These are phyloP conservation scores for Perca fluviatilis DNA, from an alignment of 2,113 vertebrate species.

Conservation along the genomic window DNA sequence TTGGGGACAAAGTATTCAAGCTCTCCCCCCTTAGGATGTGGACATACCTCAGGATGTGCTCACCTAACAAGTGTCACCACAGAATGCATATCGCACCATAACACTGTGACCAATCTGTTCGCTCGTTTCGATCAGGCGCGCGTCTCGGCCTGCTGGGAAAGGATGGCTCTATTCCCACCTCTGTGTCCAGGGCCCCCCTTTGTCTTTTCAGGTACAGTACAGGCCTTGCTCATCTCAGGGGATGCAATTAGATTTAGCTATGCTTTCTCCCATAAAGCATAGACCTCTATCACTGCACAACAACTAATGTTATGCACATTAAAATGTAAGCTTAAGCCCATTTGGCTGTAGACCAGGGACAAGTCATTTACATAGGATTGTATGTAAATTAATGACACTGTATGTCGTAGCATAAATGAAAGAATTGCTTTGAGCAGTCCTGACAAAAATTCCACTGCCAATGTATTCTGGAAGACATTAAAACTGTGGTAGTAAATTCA, in stretches of 20 bases:
- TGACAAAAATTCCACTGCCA: constrained; percentile 2
- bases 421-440: neutral
- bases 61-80: constrained; percentile 16
- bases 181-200: constrained; percentile 15
- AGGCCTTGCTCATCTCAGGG: constrained; percentile 59
- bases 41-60: neutral
- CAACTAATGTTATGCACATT: constrained; percentile 60
- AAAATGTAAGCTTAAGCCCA: constrained; percentile 43
- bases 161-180: constrained; percentile 47
- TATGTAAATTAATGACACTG: constrained; percentile 2
- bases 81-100: constrained; percentile 2
- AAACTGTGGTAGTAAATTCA: constrained; percentile 22
- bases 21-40: constrained; percentile 26
- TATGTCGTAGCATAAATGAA: constrained; percentile 6
- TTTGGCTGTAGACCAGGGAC: constrained; percentile 44
- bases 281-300: constrained; percentile 48
- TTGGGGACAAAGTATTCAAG: constrained; percentile 29
- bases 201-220: constrained; percentile 52
- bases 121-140: constrained; percentile 10
- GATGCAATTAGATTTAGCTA: constrained; percentile 61
- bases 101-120: constrained; percentile 28
- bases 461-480: constrained; percentile 23
- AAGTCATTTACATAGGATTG: constrained; percentile 36
- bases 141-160: constrained; percentile 37
- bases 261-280: constrained; percentile 35